Base-by-base conservation (phyloP, 1,140 invertebrate species). In the Hormaphis cornu region DNA sequence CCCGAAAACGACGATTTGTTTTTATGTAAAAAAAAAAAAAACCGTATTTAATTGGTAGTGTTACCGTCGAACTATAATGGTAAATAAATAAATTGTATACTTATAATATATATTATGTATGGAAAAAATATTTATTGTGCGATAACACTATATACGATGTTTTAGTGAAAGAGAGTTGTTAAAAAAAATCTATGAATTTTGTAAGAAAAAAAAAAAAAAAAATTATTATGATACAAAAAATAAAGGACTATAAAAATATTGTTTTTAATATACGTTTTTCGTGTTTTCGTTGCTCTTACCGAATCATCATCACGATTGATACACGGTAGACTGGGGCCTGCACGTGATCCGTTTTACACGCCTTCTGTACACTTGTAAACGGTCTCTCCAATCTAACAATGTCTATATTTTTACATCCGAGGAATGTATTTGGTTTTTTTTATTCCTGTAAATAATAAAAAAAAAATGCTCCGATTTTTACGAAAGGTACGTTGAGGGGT, bases 221-320 rank as follows among this genome's bases (percentile, higher is more conserved):
- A n/a, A 42, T 40, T 24, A 5, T n/a, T n/a, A n/a, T n/a, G n/a
- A n/a, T n/a, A 42, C 0, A 46, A 44, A 44, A 48, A 63, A 63
- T 63, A 63, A 63, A 63, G 37, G 59, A 63, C 28, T 63, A 63
- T 46, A 44, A 6, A 24, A 30, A 30, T 18, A n/a, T 61, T 44
- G 56, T 59, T 56, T 18, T 59, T 26, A n/a, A n/a, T n/a, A 28
- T 42, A 24, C 30, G 44, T n/a, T 53, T 53, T 53, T 52, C 1
- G n/a, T n/a, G 16, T 24, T 16, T 10, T 26, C 14, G 16, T 26
- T 52, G 16, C 26, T 28, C 7, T 52, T 52, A 14, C n/a, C 8
- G 5, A 50, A 24, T 26, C 22, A 50, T 6, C 24, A 1, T 26
- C 16, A 9, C 6, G 5, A 50, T 50, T 24, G 14, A 50, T n/a